These are phyloP conservation scores for Cavia aperea DNA, from an alignment of 2,113 vertebrate species.

Conservation along the genomic window DNA sequence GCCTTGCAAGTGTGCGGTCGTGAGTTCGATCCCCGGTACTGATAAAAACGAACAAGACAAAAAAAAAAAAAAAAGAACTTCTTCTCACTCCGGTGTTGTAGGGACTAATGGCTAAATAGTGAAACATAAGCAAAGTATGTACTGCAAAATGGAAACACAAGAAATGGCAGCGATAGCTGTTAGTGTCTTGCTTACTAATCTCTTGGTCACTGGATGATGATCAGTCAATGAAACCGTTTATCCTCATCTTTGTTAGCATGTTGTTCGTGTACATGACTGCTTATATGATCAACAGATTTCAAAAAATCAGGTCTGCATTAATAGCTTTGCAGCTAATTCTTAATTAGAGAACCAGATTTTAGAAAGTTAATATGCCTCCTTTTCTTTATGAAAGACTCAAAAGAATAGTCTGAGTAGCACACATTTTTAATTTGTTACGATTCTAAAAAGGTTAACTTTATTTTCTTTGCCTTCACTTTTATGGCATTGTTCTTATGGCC, in stretches of 20 bases:
- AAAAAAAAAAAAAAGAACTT: not conserved
- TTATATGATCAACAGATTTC: not conserved
- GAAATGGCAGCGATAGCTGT: not conserved
- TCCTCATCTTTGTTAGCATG: not conserved
- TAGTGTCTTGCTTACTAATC: not conserved
- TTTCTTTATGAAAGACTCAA: not conserved
- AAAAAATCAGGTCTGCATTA: not conserved
- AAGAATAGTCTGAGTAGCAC: not conserved
- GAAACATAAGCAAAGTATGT: not conserved
- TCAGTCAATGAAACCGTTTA: not conserved
- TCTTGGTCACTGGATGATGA: not conserved
- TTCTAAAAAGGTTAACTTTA: slow-evolving; percentile 1
- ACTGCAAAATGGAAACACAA: not conserved
- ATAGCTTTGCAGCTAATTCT: not conserved
- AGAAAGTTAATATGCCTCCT: not conserved
- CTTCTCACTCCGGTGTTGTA: accelerated
- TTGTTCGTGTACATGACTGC: not conserved
- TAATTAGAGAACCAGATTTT: slow-evolving; percentile 14
- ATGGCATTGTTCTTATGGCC: not conserved
- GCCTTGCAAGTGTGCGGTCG: too few species aligned
- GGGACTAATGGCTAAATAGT: not conserved
- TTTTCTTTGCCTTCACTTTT: slow-evolving; percentile 26
- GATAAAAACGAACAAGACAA: too few species aligned
- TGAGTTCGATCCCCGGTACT: too few species aligned
- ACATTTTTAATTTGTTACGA: not conserved